Conservation (phyloP, 2,888 invertebrate genomes). For the Drosophila trichaetosa region DNA sequence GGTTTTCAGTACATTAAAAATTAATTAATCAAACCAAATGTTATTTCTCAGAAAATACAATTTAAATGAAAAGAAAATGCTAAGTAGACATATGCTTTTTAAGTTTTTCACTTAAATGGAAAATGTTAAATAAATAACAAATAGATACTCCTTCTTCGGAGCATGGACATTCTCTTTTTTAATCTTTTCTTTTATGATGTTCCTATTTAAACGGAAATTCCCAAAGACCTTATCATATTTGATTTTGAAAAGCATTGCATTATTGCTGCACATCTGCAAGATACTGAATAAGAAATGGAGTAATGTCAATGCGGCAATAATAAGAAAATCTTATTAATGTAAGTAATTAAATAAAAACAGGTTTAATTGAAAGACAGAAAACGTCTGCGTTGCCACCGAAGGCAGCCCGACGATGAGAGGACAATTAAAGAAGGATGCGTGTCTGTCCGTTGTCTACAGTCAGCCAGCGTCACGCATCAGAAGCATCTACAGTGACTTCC, state of each 20-base stretch:
- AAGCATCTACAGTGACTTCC: slow-evolving; percentile 61
- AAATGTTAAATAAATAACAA: neutral
- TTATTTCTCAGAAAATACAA: neutral
- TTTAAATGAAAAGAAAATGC: neutral
- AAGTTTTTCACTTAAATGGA: neutral
- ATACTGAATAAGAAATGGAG: slow-evolving; percentile 1
- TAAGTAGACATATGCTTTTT: neutral
- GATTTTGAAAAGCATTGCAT: neutral
- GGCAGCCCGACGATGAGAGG: slow-evolving; percentile 34
- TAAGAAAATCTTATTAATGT: slow-evolving; percentile 71
- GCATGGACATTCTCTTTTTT: neutral
- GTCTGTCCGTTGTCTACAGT: slow-evolving; percentile 43
- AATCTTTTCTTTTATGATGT: neutral
- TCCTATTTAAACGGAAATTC: no score
- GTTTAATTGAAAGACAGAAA: slow-evolving; percentile 67
- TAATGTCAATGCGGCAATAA: slow-evolving; percentile 39
- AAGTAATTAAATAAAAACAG: slow-evolving; percentile 75
- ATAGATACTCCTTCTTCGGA: neutral
- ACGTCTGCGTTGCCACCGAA: slow-evolving; percentile 24
- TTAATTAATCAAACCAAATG: neutral
- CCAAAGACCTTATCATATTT: neutral
- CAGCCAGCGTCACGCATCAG: slow-evolving; percentile 63
- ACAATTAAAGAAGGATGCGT: slow-evolving; percentile 74
- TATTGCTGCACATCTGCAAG: slow-evolving; percentile 1
- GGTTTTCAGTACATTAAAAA: neutral